A percentile compares a stretch with the other conserved stretches of the same genome.
phyloP scores from a whole-genome alignment of 1,140 invertebrate genomes.

The Ceratina japonica region DNA sequence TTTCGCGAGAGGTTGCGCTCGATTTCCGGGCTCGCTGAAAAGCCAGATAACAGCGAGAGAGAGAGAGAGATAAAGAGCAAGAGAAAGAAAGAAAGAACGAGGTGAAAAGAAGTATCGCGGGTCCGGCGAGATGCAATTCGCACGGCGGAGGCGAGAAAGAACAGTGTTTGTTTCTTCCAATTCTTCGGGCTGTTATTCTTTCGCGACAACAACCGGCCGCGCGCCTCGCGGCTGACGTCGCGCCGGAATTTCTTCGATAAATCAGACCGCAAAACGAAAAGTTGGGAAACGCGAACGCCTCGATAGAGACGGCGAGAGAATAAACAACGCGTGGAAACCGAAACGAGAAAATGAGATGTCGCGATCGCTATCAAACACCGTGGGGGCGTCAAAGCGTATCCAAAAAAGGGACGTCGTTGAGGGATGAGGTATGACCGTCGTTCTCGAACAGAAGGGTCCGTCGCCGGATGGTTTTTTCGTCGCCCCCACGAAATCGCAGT shows the following conservation, averaged over 20 bases:
- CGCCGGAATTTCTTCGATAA: constrained; percentile 38
- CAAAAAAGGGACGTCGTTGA: not conserved
- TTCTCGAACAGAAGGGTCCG: constrained; percentile 1
- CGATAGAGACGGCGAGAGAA: not conserved
- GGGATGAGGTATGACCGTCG: no score
- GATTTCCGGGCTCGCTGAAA: constrained; percentile 15
- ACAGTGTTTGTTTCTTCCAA: constrained; percentile 30
- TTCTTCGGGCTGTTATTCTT: constrained; percentile 39
- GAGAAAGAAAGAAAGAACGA: not conserved
- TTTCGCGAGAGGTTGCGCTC: constrained; percentile 19
- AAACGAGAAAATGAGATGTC: not conserved
- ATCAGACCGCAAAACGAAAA: constrained; percentile 22
- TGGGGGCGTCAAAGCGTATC: not conserved
- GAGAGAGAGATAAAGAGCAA: not conserved
- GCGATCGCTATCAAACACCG: not conserved
- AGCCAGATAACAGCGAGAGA: not conserved
- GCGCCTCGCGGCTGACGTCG: constrained; percentile 1
- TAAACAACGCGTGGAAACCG: not conserved
- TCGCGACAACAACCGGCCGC: constrained; percentile 17
- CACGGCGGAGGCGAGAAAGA: constrained; percentile 10
- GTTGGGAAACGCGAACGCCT: constrained; percentile 5
- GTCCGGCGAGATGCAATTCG: not conserved
- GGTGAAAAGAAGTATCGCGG: not conserved
- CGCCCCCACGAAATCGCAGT: not conserved
- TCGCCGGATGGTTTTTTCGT: constrained; percentile 1